Conservation (phyloP, 2,797 vertebrate genomes). For the Acanthiza pusilla region DNA sequence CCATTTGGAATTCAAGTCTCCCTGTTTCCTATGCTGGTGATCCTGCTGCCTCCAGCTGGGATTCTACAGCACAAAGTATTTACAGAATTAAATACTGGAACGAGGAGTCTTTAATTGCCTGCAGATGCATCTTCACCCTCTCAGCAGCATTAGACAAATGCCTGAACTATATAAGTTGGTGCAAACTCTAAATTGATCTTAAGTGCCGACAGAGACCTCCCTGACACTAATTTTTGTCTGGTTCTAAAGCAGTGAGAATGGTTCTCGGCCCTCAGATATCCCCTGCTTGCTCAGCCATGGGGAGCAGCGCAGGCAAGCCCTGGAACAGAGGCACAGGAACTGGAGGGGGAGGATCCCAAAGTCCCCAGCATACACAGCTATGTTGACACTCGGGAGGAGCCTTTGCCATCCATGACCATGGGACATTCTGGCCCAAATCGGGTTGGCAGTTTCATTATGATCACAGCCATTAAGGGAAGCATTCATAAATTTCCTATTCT, state of each 20-base stretch:
- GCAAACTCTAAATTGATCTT: background rate
- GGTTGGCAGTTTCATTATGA: background rate
- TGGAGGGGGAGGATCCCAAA: background rate
- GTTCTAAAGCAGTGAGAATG: background rate
- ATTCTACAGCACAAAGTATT: background rate
- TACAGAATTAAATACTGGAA: background rate
- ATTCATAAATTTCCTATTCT: background rate
- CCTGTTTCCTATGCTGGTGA: background rate
- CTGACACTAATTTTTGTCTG: background rate
- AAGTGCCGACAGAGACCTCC: background rate
- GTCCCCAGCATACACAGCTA: background rate
- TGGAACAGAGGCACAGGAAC: background rate
- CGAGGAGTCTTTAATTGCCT: background rate
- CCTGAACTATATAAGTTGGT: background rate
- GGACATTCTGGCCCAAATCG: background rate
- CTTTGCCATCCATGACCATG: background rate
- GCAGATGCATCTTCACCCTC: background rate
- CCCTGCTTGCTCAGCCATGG: background rate
- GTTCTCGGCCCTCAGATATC: background rate
- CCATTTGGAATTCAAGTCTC: conserved; percentile 43
- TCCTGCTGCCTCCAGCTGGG: conserved; percentile 12
- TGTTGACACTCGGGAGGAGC: background rate
- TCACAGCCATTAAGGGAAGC: background rate
- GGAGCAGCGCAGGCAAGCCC: background rate
- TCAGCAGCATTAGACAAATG: background rate